phyloP scores from a whole-genome alignment of 1,140 invertebrate species.

The Bursaphelenchus mucronatus region DNA sequence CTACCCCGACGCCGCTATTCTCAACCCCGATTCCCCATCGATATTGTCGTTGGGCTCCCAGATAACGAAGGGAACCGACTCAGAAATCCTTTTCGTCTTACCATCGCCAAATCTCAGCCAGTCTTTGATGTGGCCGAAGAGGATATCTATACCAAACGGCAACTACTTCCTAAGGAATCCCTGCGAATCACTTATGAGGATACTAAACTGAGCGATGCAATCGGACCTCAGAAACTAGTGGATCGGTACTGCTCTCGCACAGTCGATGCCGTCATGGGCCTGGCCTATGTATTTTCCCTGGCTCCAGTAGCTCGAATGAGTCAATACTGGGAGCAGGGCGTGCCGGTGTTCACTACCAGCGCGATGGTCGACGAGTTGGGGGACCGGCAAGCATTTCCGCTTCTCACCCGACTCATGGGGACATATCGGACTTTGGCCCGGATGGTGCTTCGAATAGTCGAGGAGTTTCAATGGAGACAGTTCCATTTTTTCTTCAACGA shows the following conservation, averaged over 20 bases:
- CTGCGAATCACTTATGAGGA: conserved; percentile 52
- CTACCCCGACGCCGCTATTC: conserved; percentile 22
- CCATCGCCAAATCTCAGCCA: conserved; percentile 51
- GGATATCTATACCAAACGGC: conserved; percentile 17
- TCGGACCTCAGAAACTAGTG: conserved; percentile 57
- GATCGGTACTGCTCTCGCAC: conserved; percentile 54
- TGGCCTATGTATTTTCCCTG: conserved; percentile 83
- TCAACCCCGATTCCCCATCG: conserved; percentile 39
- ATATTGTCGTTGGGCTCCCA: conserved; percentile 59
- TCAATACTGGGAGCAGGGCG: conserved; percentile 72
- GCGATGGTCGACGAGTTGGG: conserved; percentile 76
- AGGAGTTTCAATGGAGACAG: conserved; percentile 69
- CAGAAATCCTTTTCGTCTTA: conserved; percentile 53
- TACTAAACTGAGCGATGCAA: conserved; percentile 53
- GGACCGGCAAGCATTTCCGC: conserved; percentile 70
- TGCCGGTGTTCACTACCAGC: conserved; percentile 79
- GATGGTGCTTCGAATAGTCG: conserved; percentile 69
- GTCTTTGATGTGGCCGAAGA: conserved; percentile 58
- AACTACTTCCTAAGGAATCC: conserved; percentile 44
- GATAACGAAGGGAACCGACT: conserved; percentile 34
- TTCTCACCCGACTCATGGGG: conserved; percentile 79
- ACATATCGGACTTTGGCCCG: conserved; percentile 72
- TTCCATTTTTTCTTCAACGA: conserved; percentile 71
- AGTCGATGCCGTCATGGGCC: conserved; percentile 79
- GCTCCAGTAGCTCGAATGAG: conserved; percentile 82